Evolutionary conservation across 2,113 vertebrate species (phyloP).

Genomic region (Maccullochella peelii): DNA sequence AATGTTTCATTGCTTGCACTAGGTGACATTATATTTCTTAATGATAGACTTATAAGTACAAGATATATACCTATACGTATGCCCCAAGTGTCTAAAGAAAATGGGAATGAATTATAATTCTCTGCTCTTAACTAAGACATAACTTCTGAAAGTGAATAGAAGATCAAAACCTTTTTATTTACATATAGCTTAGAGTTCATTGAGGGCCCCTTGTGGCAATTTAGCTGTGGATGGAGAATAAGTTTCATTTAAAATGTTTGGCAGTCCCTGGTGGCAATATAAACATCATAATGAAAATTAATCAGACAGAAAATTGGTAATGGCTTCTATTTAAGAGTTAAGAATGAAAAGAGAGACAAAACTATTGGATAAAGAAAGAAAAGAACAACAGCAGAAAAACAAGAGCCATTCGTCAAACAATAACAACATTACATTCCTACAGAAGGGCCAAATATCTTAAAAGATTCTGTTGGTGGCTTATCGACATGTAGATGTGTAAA

Average conservation of each 20-base stretch:
- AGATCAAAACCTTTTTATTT: constrained; percentile 16
- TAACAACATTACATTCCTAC: background rate
- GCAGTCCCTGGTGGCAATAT: constrained; percentile 1
- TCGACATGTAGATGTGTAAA: background rate
- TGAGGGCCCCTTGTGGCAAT: background rate
- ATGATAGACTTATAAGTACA: background rate
- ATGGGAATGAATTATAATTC: background rate
- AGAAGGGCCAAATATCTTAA: background rate
- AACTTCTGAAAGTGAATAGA: background rate
- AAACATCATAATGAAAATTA: constrained; percentile 29
- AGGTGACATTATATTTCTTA: background rate
- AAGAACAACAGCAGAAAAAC: background rate
- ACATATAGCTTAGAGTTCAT: constrained; percentile 2
- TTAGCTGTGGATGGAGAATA: background rate
- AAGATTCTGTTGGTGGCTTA: background rate
- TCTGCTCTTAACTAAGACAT: background rate
- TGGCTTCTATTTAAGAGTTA: background rate
- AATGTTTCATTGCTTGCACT: background rate
- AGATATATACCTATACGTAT: background rate
- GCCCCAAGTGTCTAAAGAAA: background rate
- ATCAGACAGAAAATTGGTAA: constrained; percentile 16
- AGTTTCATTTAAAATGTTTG: constrained; percentile 20
- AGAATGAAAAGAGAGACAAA: background rate
- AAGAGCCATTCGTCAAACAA: background rate
- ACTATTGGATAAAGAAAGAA: background rate